A percentile compares a stretch with the other conserved stretches of the same genome.
These are phyloP conservation scores for Microcebus tavaratra DNA, from an alignment of 2,113 vertebrate genomes.

Conservation along the genomic window DNA sequence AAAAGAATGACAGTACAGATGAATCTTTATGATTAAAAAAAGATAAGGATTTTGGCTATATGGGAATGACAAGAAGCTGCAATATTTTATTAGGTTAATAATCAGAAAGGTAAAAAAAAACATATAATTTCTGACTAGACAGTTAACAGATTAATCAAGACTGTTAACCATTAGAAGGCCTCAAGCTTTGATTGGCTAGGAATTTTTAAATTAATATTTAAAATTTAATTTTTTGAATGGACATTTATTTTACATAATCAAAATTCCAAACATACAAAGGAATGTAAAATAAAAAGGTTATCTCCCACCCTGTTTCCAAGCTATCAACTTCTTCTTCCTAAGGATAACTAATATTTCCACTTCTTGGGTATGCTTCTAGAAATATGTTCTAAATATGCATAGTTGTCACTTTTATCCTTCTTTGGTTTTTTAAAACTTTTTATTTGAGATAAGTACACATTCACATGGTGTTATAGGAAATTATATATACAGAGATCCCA, in stretches of 20 bases:
- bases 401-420: background rate
- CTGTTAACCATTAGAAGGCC: background rate
- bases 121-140: background rate
- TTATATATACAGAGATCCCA: background rate
- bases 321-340: background rate
- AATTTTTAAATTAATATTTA: background rate
- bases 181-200: background rate
- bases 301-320: background rate
- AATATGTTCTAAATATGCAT: background rate
- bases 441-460: background rate
- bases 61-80: background rate
- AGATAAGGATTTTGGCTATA: background rate
- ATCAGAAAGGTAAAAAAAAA: background rate
- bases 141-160: background rate
- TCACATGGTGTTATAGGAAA: background rate
- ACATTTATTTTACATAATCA: background rate
- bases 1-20: background rate
- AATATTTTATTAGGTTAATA: background rate
- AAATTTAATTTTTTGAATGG: background rate
- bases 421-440: background rate
- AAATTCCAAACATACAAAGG: constrained; percentile 8
- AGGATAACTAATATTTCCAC: background rate
- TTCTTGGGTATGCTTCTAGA: background rate
- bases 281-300: background rate
- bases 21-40: background rate